Percentiles rank a stretch among this genome's conserved stretches.
Conservation (phyloP, 2,113 vertebrate genomes). For the Falco punctatus region DNA sequence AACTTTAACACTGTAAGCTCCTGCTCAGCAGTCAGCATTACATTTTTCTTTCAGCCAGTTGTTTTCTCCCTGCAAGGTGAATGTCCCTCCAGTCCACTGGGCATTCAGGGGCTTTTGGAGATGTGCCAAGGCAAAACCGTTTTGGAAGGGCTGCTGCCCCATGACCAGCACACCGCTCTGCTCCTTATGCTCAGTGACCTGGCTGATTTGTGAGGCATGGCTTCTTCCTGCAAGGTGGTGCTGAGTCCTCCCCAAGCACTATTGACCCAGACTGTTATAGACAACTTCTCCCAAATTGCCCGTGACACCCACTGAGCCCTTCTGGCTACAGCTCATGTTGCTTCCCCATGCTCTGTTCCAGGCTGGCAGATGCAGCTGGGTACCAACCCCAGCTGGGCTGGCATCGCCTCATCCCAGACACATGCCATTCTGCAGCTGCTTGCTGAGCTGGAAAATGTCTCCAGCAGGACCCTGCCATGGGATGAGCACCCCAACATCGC, state of each 20-base stretch:
- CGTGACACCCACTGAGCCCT: neutral
- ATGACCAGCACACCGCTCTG: fast-evolving
- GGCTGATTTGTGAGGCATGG: neutral
- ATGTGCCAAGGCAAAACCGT: fast-evolving
- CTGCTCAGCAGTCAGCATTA: neutral
- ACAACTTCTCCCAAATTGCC: neutral
- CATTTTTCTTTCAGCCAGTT: neutral
- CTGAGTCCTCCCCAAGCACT: neutral
- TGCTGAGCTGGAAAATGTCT: fast-evolving
- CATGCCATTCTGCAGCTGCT: neutral
- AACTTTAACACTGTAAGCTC: neutral
- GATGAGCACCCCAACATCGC: neutral
- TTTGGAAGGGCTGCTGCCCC: neutral
- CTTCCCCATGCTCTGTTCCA: neutral
- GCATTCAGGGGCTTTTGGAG: neutral
- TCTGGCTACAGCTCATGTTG: neutral
- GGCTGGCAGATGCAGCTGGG: neutral
- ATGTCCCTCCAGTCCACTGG: neutral
- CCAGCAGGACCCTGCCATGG: neutral
- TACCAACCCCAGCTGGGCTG: neutral
- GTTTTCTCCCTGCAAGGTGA: neutral
- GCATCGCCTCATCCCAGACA: fast-evolving
- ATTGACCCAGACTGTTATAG: neutral
- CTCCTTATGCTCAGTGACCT: fast-evolving
- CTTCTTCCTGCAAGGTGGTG: neutral